Conservation (phyloP, 1,140 invertebrate genomes). For the Helicoverpa armigera region DNA sequence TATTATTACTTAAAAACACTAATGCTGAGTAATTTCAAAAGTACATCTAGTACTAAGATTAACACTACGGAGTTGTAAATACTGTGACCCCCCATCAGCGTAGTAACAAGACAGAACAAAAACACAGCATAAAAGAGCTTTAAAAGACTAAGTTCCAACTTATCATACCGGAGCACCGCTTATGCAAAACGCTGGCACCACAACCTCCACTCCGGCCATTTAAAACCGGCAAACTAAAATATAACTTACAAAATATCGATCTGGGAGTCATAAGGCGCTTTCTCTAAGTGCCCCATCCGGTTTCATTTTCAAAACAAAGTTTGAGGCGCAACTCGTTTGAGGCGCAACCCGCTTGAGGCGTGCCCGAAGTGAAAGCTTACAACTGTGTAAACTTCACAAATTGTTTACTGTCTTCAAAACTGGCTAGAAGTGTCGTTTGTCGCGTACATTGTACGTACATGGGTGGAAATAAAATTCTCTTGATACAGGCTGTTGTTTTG, state of each 20-base stretch:
- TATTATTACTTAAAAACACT: too few relatives aligned
- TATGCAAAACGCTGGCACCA: constrained; percentile 7
- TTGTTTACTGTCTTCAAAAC: constrained; percentile 51
- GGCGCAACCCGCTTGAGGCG: constrained; percentile 13
- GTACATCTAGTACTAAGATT: too few relatives aligned
- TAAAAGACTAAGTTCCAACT: neutral
- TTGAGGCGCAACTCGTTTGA: neutral
- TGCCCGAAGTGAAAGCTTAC: constrained; percentile 46
- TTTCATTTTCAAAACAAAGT: constrained; percentile 50
- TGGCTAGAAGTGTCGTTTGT: constrained; percentile 49
- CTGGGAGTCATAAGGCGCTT: constrained; percentile 45
- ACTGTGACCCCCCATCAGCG: too few relatives aligned
- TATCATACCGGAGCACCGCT: neutral
- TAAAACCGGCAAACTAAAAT: constrained; percentile 25
- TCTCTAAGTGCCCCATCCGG: constrained; percentile 44
- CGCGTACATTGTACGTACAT: constrained; percentile 38
- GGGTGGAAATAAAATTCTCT: constrained; percentile 36
- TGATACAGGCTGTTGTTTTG: neutral
- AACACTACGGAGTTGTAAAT: too few relatives aligned
- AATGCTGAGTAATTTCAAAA: too few relatives aligned
- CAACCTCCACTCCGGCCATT: neutral
- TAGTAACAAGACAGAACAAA: too few relatives aligned
- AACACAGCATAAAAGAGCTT: neutral
- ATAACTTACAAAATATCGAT: constrained; percentile 49
- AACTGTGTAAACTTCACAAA: constrained; percentile 51